Conservation (phyloP, 2,797 vertebrate species). For the Diplodus puntazzo region DNA sequence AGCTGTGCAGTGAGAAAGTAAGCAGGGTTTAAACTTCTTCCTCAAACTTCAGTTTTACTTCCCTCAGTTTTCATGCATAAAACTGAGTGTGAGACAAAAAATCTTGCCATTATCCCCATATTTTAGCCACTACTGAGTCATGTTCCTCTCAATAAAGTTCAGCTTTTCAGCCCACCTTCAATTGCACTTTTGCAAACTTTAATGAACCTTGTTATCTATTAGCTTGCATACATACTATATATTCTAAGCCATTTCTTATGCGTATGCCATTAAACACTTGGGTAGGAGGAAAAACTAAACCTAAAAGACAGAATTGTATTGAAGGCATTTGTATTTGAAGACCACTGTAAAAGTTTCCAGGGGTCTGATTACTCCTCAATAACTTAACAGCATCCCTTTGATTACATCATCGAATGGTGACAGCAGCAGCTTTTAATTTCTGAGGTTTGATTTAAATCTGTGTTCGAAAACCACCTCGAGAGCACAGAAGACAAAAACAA, state of each 20-base stretch:
- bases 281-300: conserved; percentile 6
- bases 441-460: conserved; percentile 14
- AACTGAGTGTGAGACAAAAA: no score
- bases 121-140: no score
- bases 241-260: not conserved
- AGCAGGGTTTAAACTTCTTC: no score
- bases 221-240: no score
- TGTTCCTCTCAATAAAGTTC: no score
- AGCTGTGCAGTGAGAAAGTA: no score
- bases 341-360: conserved; percentile 17
- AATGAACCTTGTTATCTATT: no score
- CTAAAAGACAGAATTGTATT: not conserved
- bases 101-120: no score
- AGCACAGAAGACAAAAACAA: conserved; percentile 27
- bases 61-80: no score
- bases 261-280: not conserved
- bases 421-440: conserved; percentile 11
- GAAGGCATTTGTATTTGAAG: not conserved
- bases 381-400: conserved; percentile 22
- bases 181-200: no score
- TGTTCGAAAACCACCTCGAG: not conserved
- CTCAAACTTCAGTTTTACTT: no score
- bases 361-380: conserved; percentile 23
- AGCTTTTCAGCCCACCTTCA: no score
- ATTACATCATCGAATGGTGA: conserved; percentile 25